phyloP scores from a whole-genome alignment of 2,888 invertebrate species.

The Listrodromus nycthemerus region DNA sequence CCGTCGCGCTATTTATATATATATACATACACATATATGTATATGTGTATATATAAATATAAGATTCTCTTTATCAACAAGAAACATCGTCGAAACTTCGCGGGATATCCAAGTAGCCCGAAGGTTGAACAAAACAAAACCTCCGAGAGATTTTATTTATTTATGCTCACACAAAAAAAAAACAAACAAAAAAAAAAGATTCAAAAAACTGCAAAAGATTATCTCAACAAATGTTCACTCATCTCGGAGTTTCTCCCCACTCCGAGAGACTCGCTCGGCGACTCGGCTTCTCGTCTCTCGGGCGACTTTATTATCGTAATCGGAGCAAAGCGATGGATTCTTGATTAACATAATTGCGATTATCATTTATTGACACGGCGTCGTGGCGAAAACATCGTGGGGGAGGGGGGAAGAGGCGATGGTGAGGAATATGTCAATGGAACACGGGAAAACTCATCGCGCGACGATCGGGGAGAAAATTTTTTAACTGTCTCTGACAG shows the following conservation, averaged over 20 bases:
- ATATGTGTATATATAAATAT: too few species aligned
- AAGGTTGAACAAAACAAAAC: too few species aligned
- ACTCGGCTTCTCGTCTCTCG: too few species aligned
- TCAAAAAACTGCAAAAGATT: neutral
- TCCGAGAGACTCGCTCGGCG: neutral
- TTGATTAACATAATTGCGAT: conserved; percentile 8
- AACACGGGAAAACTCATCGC: conserved; percentile 33
- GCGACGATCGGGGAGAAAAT: neutral
- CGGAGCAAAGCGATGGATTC: neutral
- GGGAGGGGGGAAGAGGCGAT: neutral
- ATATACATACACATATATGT: too few species aligned
- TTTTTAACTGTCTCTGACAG: conserved; percentile 71
- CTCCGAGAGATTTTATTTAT: too few species aligned
- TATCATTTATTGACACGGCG: neutral
- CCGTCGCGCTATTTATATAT: too few species aligned
- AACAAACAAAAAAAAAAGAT: neutral
- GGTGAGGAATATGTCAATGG: conserved; percentile 37
- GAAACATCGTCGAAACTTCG: too few species aligned
- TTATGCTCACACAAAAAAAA: too few species aligned
- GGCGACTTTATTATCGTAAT: neutral
- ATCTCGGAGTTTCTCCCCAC: conserved; percentile 1
- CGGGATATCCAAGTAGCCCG: too few species aligned
- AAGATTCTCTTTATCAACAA: too few species aligned
- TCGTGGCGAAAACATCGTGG: neutral
- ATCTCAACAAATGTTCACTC: neutral